Evolutionary conservation across 2,888 invertebrate genomes (phyloP).

Genomic region (Saturnia japonica): DNA sequence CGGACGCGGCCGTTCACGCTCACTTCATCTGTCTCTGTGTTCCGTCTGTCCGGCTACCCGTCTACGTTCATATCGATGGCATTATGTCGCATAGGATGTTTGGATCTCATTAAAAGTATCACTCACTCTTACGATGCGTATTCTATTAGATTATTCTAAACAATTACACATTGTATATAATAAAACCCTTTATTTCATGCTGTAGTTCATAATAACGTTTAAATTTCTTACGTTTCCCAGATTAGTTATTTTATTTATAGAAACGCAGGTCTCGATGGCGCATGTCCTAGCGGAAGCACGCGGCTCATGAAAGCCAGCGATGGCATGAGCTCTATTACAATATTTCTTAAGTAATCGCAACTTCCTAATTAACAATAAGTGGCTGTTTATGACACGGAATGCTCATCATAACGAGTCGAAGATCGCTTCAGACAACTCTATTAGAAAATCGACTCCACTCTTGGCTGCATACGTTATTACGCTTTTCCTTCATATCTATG

Average conservation of each 20-base stretch:
- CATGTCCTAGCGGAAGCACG: slow-evolving; percentile 51
- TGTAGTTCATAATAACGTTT: slow-evolving; percentile 60
- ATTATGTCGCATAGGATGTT: slow-evolving; percentile 73
- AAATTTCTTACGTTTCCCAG: slow-evolving; percentile 49
- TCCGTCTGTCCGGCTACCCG: slow-evolving; percentile 76
- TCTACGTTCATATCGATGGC: slow-evolving; percentile 77
- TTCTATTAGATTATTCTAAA: slow-evolving; percentile 79
- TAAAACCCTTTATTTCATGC: slow-evolving; percentile 59
- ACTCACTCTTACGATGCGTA: slow-evolving; percentile 78
- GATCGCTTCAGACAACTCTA: slow-evolving; percentile 75
- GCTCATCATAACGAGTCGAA: slow-evolving; percentile 73
- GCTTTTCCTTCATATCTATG: slow-evolving; percentile 81
- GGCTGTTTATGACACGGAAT: slow-evolving; percentile 80
- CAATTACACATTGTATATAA: slow-evolving; percentile 51
- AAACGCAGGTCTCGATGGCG: slow-evolving; percentile 60
- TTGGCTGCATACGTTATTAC: slow-evolving; percentile 79
- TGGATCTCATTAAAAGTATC: slow-evolving; percentile 74
- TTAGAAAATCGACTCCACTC: slow-evolving; percentile 78
- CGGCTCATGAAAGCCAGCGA: slow-evolving; percentile 48
- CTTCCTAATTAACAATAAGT: slow-evolving; percentile 61
- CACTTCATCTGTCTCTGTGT: slow-evolving; percentile 81
- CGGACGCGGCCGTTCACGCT: slow-evolving; percentile 80
- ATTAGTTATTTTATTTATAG: slow-evolving; percentile 52
- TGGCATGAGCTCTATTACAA: slow-evolving; percentile 58
- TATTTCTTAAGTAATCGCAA: slow-evolving; percentile 58